A percentile compares a stretch with the other conserved stretches of the same genome.
phyloP scores from a whole-genome alignment of 2,797 vertebrate genomes.

The Chiloscyllium punctatum region DNA sequence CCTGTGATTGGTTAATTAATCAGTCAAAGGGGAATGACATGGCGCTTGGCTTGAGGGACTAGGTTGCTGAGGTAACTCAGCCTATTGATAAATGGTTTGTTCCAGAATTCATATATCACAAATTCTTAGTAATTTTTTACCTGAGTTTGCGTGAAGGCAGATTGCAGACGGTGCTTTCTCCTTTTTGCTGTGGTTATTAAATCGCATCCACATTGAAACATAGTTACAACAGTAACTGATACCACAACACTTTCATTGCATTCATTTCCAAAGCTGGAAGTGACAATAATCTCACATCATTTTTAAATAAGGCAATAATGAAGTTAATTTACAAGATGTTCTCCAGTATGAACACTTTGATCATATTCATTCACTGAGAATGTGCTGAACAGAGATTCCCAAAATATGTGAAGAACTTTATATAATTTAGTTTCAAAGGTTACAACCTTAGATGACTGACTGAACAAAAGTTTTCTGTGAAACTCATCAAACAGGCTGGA shows the following conservation, averaged over 20 bases:
- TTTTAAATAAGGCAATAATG: too few relatives aligned
- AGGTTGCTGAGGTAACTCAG: conserved; percentile 78
- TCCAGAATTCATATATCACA: conserved; percentile 98
- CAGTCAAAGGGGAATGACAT: conserved; percentile 99
- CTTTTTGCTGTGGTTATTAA: conserved; percentile 57
- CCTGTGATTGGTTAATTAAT: conserved; percentile 99
- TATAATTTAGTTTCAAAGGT: neutral
- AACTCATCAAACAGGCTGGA: neutral
- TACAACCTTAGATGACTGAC: neutral
- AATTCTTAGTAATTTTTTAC: conserved; percentile 98
- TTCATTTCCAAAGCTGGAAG: neutral
- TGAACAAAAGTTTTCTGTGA: neutral
- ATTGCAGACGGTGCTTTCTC: conserved; percentile 49
- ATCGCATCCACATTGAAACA: conserved; percentile 37
- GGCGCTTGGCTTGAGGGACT: conserved; percentile 93
- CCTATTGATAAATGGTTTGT: conserved; percentile 97
- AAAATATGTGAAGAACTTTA: neutral
- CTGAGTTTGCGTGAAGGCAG: conserved; percentile 72
- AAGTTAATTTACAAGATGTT: neutral
- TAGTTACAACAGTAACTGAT: neutral
- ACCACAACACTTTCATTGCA: neutral
- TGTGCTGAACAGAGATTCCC: neutral
- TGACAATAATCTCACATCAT: neutral
- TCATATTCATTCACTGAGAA: neutral
- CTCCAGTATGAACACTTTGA: neutral